Evolutionary conservation across 2,113 vertebrate species (phyloP).

Genomic region (Dromiciops gliroides): DNA sequence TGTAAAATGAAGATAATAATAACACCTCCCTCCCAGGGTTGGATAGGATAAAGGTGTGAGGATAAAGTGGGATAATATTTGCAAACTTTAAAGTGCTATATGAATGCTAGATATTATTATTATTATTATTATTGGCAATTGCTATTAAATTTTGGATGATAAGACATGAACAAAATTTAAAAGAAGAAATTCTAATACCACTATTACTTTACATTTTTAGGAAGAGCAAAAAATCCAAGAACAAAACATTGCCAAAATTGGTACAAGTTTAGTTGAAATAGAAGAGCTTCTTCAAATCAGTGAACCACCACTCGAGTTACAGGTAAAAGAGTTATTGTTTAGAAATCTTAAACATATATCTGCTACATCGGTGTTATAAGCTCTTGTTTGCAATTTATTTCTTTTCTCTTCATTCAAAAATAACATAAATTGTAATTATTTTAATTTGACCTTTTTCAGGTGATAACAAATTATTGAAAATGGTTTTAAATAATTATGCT

Average conservation of each 20-base stretch:
- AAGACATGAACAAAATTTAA: background rate
- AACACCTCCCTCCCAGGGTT: no score
- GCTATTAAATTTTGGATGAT: background rate
- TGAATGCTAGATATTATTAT: no score
- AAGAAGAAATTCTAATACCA: background rate
- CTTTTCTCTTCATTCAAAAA: slow-evolving; percentile 22
- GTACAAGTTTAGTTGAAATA: slow-evolving; percentile 89
- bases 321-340: slow-evolving; percentile 84
- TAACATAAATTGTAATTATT: slow-evolving; percentile 31
- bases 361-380: background rate
- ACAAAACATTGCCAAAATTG: slow-evolving; percentile 89
- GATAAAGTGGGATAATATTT: no score
- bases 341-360: background rate
- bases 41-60: no score
- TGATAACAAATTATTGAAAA: background rate
- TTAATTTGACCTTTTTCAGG: background rate
- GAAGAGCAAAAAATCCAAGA: slow-evolving; percentile 88
- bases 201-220: slow-evolving; percentile 79
- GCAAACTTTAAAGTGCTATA: background rate
- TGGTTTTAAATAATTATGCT: background rate
- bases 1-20: no score
- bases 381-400: background rate
- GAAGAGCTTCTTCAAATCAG: slow-evolving; percentile 90
- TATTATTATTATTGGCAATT: background rate
- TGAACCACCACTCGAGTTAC: slow-evolving; percentile 93